Conservation (phyloP, 2,888 invertebrate species). For the Sminthurides aquaticus region DNA sequence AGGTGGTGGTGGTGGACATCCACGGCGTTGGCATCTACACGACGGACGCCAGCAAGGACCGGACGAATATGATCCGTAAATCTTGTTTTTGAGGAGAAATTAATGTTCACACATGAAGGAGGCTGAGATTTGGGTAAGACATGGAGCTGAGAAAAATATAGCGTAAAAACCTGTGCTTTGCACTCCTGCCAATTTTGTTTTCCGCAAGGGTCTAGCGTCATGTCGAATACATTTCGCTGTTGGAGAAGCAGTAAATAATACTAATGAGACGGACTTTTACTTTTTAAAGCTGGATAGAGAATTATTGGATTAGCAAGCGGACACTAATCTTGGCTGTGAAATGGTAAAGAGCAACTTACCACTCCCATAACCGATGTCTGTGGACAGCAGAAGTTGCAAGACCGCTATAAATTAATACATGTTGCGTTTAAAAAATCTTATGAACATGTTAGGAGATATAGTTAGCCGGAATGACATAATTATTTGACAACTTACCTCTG, state of each 20-base stretch:
- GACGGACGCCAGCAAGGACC: neutral
- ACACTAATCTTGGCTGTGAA: neutral
- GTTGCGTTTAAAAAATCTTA: no score
- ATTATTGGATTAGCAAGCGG: neutral
- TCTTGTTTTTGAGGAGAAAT: no score
- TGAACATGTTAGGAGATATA: no score
- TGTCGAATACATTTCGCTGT: slow-evolving; percentile 9
- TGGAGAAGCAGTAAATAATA: no score
- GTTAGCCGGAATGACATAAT: no score
- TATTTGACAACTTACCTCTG: neutral
- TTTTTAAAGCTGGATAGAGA: neutral
- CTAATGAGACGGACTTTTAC: no score
- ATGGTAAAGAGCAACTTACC: neutral
- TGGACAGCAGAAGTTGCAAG: neutral
- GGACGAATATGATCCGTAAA: slow-evolving; percentile 3
- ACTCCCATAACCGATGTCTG: neutral
- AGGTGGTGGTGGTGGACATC: slow-evolving; percentile 13
- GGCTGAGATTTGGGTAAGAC: neutral
- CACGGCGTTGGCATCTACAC: slow-evolving; percentile 8
- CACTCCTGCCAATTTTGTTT: slow-evolving; percentile 9
- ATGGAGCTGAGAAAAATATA: no score
- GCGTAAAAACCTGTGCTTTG: neutral
- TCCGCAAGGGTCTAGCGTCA: slow-evolving; percentile 5
- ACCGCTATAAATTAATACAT: neutral
- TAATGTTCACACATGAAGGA: no score